phyloP scores from a whole-genome alignment of 2,888 invertebrate genomes.

The Drosophila paramelanica region DNA sequence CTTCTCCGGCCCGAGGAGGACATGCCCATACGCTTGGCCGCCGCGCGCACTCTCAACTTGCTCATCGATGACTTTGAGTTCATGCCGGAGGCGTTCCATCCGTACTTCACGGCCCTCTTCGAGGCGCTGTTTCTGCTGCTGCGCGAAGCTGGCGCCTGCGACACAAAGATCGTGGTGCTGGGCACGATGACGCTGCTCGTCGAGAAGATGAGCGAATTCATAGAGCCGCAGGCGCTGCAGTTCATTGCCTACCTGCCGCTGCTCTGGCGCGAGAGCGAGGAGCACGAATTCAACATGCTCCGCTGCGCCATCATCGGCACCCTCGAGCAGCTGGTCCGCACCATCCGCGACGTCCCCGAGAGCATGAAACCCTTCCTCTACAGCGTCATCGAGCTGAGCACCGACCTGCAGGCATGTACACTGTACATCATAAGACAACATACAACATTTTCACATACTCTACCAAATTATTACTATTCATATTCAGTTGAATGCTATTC shows the following conservation, averaged over 20 bases:
- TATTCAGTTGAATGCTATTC: not conserved
- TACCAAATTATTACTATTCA: not conserved
- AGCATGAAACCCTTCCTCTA: constrained; percentile 88
- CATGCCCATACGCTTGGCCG: constrained; percentile 94
- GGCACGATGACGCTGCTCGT: constrained; percentile 95
- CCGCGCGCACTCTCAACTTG: constrained; percentile 92
- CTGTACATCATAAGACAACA: too few relatives aligned
- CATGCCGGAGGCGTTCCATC: constrained; percentile 93
- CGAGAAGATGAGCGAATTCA: constrained; percentile 92
- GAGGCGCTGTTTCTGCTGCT: constrained; percentile 92
- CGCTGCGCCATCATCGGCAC: constrained; percentile 95
- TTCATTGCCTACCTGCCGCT: constrained; percentile 93
- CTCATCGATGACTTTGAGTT: constrained; percentile 97
- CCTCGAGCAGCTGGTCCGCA: constrained; percentile 92
- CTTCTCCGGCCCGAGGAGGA: constrained; percentile 92
- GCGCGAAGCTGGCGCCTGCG: constrained; percentile 95
- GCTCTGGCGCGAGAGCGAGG: constrained; percentile 94
- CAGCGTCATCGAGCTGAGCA: constrained; percentile 90
- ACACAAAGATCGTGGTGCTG: constrained; percentile 97
- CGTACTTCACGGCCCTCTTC: constrained; percentile 92
- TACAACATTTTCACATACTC: too few relatives aligned
- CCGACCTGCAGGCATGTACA: constrained; percentile 88
- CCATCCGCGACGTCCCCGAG: constrained; percentile 87
- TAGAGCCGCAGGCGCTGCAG: constrained; percentile 88
- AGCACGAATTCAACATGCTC: constrained; percentile 92